Conservation (phyloP, 2,888 invertebrate species). For the Ormia ochracea region DNA sequence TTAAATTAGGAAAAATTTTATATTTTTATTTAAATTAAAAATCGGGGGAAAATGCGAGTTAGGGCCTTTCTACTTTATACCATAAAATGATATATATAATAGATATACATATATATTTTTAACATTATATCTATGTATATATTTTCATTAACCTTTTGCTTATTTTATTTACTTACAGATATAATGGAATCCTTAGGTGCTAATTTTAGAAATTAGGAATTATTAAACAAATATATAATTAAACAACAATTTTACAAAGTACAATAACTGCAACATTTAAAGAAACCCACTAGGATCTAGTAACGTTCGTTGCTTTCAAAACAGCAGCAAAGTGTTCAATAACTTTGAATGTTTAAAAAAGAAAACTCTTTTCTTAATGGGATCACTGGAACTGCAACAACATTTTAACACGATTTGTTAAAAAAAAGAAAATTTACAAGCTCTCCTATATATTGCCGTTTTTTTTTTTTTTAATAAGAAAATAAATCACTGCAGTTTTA, state of each 20-base stretch:
- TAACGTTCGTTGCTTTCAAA: constrained; percentile 16
- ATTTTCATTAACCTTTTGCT: neutral
- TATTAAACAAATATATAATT: constrained; percentile 60
- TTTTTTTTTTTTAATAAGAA: neutral
- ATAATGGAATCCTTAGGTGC: constrained; percentile 77
- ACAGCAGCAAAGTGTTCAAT: constrained; percentile 19
- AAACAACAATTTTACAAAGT: constrained; percentile 56
- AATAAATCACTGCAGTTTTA: constrained; percentile 44
- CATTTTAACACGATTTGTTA: constrained; percentile 23
- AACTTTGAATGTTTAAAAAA: constrained; percentile 10
- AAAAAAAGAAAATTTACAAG: neutral
- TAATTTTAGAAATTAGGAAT: constrained; percentile 76
- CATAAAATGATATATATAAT: too few relatives aligned
- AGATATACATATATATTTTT: too few relatives aligned
- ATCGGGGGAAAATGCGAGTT: too few relatives aligned
- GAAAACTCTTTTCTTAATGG: neutral
- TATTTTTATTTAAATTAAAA: too few relatives aligned
- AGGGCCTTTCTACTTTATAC: too few relatives aligned
- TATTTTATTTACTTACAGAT: constrained; percentile 70
- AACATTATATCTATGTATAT: too few relatives aligned
- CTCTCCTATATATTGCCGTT: constrained; percentile 22
- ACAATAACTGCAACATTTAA: constrained; percentile 50
- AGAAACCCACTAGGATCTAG: constrained; percentile 35
- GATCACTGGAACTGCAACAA: constrained; percentile 22
- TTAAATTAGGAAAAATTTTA: too few relatives aligned